Evolutionary conservation across 2,888 invertebrate genomes (phyloP).

Genomic region (Andrena camellia): DNA sequence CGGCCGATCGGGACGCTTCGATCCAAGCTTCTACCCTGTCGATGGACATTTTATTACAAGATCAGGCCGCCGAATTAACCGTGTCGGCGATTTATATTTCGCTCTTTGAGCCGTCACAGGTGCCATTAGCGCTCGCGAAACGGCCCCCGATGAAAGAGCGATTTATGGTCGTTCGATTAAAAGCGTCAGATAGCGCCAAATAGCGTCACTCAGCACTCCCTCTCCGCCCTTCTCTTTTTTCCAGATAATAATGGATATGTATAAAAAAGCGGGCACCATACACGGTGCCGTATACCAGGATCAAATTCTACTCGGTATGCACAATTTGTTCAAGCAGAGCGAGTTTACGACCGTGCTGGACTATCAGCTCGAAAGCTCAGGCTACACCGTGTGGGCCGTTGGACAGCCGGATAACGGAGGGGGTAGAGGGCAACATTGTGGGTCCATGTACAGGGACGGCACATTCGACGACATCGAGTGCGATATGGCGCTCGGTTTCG

Average conservation of each 20-base stretch:
- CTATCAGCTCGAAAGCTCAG: slow-evolving; percentile 80
- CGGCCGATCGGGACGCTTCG: slow-evolving; percentile 19
- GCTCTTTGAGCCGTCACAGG: slow-evolving; percentile 25
- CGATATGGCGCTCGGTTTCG: slow-evolving; percentile 78
- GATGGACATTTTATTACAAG: slow-evolving; percentile 28
- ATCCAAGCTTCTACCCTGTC: slow-evolving; percentile 14
- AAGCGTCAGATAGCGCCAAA: slow-evolving; percentile 55
- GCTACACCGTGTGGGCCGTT: slow-evolving; percentile 80
- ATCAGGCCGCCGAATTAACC: slow-evolving; percentile 24
- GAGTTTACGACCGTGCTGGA: slow-evolving; percentile 82
- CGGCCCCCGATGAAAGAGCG: slow-evolving; percentile 51
- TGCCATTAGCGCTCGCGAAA: slow-evolving; percentile 55
- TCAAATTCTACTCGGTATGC: slow-evolving; percentile 58
- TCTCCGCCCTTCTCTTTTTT: not conserved
- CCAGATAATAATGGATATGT: slow-evolving; percentile 58
- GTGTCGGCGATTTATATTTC: slow-evolving; percentile 54
- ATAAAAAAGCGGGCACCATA: slow-evolving; percentile 67
- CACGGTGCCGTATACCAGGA: slow-evolving; percentile 74
- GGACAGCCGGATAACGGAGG: slow-evolving; percentile 77
- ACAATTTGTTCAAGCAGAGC: slow-evolving; percentile 32
- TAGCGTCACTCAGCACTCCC: slow-evolving; percentile 36
- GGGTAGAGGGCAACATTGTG: slow-evolving; percentile 70
- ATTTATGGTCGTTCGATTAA: slow-evolving; percentile 55
- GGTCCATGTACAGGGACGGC: slow-evolving; percentile 78
- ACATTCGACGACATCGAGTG: slow-evolving; percentile 81